Conservation (phyloP, 23 tunicate species). For the Oikopleura dioica region DNA sequence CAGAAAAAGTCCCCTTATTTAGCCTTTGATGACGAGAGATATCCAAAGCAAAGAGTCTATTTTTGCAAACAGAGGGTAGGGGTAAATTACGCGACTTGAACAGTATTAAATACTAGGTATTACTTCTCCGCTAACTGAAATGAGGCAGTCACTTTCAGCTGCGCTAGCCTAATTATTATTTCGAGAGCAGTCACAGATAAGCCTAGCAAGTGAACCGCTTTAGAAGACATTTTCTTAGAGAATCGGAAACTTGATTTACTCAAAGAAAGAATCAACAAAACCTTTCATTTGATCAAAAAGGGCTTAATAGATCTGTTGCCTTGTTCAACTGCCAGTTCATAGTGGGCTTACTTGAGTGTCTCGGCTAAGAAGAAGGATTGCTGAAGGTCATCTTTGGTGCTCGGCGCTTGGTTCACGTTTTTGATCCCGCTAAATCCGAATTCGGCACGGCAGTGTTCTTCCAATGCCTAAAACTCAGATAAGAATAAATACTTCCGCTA, state of each 20-base stretch:
- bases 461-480: constrained; percentile 18
- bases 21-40: too few relatives aligned
- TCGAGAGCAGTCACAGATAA: not conserved
- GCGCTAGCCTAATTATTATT: not conserved
- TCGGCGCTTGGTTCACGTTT: constrained; percentile 41
- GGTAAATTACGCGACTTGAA: too few relatives aligned
- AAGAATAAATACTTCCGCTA: not conserved
- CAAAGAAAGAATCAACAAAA: not conserved
- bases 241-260: too few relatives aligned
- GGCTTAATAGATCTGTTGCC: not conserved
- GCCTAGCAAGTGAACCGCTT: too few relatives aligned
- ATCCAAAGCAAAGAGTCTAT: too few relatives aligned
- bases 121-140: too few relatives aligned
- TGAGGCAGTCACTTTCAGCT: not conserved
- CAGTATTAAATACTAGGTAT: too few relatives aligned
- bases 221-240: too few relatives aligned
- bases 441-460: constrained; percentile 37
- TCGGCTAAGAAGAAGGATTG: constrained; percentile 85
- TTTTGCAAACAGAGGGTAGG: too few relatives aligned
- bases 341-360: constrained; percentile 31
- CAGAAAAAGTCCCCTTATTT: too few relatives aligned
- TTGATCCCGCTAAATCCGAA: constrained; percentile 51
- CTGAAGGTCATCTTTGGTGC: constrained; percentile 58
- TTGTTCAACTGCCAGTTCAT: not conserved
- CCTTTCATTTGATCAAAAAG: not conserved